A percentile compares a stretch with the other conserved stretches of the same genome.
Conservation (phyloP, 2,113 vertebrate genomes). For the Coreoperca whiteheadi region DNA sequence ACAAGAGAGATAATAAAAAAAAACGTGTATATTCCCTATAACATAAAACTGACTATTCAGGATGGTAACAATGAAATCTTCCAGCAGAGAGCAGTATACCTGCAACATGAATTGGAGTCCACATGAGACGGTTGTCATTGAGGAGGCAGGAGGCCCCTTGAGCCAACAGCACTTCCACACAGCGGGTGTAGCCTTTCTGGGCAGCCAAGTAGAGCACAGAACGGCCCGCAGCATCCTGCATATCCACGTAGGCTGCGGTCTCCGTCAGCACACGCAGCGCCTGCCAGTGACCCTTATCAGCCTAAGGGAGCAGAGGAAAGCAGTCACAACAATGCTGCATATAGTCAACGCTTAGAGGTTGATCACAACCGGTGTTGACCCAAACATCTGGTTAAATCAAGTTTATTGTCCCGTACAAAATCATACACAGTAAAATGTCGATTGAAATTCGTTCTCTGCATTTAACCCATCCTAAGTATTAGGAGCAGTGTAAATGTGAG, state of each 20-base stretch:
- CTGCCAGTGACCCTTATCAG: constrained; percentile 97
- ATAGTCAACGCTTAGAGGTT: too few species aligned
- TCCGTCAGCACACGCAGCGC: constrained; percentile 94
- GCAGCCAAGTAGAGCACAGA: constrained; percentile 95
- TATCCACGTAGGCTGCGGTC: constrained; percentile 94
- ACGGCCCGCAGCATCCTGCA: constrained; percentile 92
- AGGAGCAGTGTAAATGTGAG: background rate
- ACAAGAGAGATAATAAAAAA: background rate
- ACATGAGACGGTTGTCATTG: constrained; percentile 92
- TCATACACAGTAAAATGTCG: too few species aligned
- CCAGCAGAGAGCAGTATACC: constrained; percentile 77
- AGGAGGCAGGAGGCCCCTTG: constrained; percentile 93
- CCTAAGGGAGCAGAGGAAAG: constrained; percentile 78
- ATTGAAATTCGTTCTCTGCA: too few species aligned
- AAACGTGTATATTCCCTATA: background rate
- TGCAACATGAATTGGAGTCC: constrained; percentile 94
- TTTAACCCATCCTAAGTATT: too few species aligned
- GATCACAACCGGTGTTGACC: background rate
- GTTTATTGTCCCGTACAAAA: too few species aligned
- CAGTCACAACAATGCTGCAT: constrained; percentile 6
- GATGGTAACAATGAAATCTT: background rate
- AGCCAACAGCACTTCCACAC: constrained; percentile 93
- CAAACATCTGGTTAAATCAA: background rate
- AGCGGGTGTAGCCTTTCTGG: constrained; percentile 90
- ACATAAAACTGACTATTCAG: background rate